These are phyloP conservation scores for Archilochus colubris DNA, from an alignment of 2,113 vertebrate genomes.

Conservation along the genomic window DNA sequence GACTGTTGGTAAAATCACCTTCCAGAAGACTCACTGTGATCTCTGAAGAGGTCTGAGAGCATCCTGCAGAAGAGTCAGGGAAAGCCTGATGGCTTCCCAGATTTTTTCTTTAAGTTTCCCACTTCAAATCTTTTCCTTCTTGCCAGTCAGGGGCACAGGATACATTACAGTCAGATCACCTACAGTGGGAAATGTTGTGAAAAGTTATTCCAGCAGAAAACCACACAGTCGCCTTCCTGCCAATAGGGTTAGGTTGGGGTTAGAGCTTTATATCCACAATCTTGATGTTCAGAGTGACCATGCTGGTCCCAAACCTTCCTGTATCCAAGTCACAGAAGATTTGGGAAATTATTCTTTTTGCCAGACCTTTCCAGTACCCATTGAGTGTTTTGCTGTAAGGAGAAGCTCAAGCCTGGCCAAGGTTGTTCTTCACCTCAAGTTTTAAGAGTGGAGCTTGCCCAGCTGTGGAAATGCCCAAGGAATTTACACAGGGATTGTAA, in stretches of 20 bases:
- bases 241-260: not conserved
- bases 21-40: not conserved
- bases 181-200: not conserved
- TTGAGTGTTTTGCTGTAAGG: not conserved
- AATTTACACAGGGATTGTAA: not conserved
- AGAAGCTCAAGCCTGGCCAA: not conserved
- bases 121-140: not conserved
- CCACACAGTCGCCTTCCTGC: not conserved
- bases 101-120: not conserved
- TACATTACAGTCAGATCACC: not conserved
- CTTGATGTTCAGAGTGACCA: not conserved
- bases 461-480: not conserved
- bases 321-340: accelerated
- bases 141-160: not conserved
- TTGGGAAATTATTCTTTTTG: not conserved
- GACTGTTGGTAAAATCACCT: not conserved
- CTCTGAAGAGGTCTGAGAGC: not conserved
- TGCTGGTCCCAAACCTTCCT: not conserved
- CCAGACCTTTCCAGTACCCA: not conserved
- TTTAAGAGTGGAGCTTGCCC: not conserved
- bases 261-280: not conserved
- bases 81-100: not conserved
- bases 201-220: not conserved
- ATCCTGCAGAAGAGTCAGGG: not conserved
- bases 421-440: not conserved